These are phyloP conservation scores for Ormyrus labotus DNA, from an alignment of 2,888 invertebrate genomes.

Conservation along the genomic window DNA sequence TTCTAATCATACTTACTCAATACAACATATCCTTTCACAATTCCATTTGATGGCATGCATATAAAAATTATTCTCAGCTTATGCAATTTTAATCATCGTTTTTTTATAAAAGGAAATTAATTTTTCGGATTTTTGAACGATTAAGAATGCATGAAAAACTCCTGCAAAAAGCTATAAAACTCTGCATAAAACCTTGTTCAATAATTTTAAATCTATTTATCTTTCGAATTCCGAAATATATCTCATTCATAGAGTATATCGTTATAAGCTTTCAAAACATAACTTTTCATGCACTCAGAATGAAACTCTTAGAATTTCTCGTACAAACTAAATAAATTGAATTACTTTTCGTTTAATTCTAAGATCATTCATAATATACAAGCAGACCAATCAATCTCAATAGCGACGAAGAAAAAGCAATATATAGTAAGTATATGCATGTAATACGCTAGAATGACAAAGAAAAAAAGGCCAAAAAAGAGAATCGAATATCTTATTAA, in stretches of 20 bases:
- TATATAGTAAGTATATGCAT: conserved; percentile 23
- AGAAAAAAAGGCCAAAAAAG: conserved; percentile 8
- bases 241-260: conserved; percentile 20
- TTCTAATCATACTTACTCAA: conserved; percentile 52
- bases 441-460: conserved; percentile 17
- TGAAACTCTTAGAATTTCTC: conserved; percentile 17
- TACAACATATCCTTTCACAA: conserved; percentile 42
- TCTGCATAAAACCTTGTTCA: conserved; percentile 46
- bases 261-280: conserved; percentile 31
- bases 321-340: conserved; percentile 41
- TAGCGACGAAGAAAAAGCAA: conserved; percentile 57
- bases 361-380: conserved; percentile 38
- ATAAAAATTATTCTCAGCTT: conserved; percentile 42
- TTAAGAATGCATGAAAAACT: conserved; percentile 35
- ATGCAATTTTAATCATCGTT: conserved; percentile 38
- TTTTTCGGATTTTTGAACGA: conserved; percentile 12
- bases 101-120: conserved; percentile 25
- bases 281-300: conserved; percentile 41
- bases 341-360: conserved; percentile 43
- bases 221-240: background rate
- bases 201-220: conserved; percentile 11
- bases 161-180: conserved; percentile 37
- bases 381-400: conserved; percentile 38
- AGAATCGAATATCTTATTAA: background rate
- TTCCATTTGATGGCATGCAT: conserved; percentile 47